Evolutionary conservation across 2,113 vertebrate species (phyloP).

Genomic region (Pelobates fuscus): DNA sequence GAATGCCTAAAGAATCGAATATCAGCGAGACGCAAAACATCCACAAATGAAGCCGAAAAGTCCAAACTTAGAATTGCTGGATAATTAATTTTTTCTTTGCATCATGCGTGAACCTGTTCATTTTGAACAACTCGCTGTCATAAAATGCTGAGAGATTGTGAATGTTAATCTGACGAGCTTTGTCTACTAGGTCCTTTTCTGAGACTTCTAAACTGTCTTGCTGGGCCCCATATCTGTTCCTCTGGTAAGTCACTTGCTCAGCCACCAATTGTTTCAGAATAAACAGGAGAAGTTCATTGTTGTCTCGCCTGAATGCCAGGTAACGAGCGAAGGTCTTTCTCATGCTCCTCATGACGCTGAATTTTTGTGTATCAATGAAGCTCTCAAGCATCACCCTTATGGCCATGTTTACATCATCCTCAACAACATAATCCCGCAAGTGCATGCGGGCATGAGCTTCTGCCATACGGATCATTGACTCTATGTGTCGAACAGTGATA

Average conservation of each 20-base stretch:
- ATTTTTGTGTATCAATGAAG: conserved; percentile 98
- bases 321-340: conserved; percentile 96
- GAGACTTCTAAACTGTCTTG: conserved; percentile 86
- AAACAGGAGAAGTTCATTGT: conserved; percentile 96
- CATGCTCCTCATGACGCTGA: conserved; percentile 96
- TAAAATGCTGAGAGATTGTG: conserved; percentile 91
- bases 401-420: conserved; percentile 98
- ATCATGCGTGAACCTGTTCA: conserved; percentile 88
- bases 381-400: conserved; percentile 98
- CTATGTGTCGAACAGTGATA: conserved; percentile 95
- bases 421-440: conserved; percentile 90
- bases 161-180: conserved; percentile 97
- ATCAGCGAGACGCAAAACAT: no score
- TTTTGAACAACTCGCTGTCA: conserved; percentile 86
- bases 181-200: conserved; percentile 91
- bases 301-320: conserved; percentile 90
- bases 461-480: conserved; percentile 98
- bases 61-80: conserved; percentile 81
- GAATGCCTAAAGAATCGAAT: no score
- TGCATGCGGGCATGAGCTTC: conserved; percentile 95
- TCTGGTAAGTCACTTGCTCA: conserved; percentile 90
- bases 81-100: conserved; percentile 86
- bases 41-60: neutral
- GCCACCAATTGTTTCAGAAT: conserved; percentile 93
- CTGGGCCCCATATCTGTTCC: conserved; percentile 90